Evolutionary conservation across 2,113 vertebrate genomes (phyloP).

Genomic region (Halcyon senegalensis): DNA sequence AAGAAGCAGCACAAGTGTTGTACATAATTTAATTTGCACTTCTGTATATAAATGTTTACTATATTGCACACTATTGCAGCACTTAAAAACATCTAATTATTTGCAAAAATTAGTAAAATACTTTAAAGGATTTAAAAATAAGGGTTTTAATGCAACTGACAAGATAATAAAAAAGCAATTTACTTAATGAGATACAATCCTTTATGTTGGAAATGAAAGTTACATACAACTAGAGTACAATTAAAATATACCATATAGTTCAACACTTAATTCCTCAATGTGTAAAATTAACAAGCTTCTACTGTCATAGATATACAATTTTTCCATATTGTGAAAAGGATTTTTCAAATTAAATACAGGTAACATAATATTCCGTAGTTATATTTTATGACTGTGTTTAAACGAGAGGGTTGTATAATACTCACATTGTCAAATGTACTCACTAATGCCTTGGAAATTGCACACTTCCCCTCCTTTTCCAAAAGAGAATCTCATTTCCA

Average conservation of each 20-base stretch:
- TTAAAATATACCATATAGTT: conserved; percentile 77
- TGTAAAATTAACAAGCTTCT: conserved; percentile 77
- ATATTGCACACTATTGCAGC: conserved; percentile 73
- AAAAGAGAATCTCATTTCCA: conserved; percentile 67
- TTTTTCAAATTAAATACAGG: conserved; percentile 73
- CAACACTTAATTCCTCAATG: conserved; percentile 76
- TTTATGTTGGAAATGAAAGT: conserved; percentile 74
- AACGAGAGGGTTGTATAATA: conserved; percentile 72
- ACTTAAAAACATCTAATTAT: conserved; percentile 74
- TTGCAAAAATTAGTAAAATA: conserved; percentile 76
- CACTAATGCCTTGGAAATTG: conserved; percentile 67
- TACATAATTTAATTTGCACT: conserved; percentile 77
- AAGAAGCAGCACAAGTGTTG: conserved; percentile 69
- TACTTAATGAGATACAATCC: conserved; percentile 76
- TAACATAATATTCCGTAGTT: conserved; percentile 70
- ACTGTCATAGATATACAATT: conserved; percentile 77
- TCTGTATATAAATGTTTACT: conserved; percentile 75
- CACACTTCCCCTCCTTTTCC: conserved; percentile 59
- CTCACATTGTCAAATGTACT: conserved; percentile 70
- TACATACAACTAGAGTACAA: conserved; percentile 76
- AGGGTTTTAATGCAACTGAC: conserved; percentile 77
- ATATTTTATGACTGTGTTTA: conserved; percentile 68
- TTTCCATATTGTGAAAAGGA: conserved; percentile 69
- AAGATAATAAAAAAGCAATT: conserved; percentile 77
- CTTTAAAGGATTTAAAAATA: conserved; percentile 77